Percentiles rank a stretch among this genome's conserved stretches.
phyloP scores from a whole-genome alignment of 92 coral and sea anemone genomes.

The Siderastrea radians region DNA sequence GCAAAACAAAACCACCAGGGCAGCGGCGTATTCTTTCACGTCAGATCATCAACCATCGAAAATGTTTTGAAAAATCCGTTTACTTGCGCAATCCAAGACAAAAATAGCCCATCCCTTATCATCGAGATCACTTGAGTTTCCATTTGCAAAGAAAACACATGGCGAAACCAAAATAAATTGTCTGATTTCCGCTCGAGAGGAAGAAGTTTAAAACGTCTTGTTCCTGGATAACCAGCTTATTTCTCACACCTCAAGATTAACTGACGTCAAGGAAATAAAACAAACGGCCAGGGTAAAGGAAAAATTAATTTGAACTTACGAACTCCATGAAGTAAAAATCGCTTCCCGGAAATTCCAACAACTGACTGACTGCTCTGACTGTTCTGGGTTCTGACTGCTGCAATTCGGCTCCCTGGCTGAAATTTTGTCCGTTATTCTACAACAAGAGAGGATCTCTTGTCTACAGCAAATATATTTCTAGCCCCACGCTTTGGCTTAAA shows the following conservation, averaged over 20 bases:
- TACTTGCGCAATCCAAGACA: too few relatives aligned
- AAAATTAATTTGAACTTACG: not conserved
- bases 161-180: not conserved
- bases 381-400: too few relatives aligned
- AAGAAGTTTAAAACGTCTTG: not conserved
- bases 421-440: too few relatives aligned
- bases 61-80: too few relatives aligned
- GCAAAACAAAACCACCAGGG: too few relatives aligned
- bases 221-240: not conserved
- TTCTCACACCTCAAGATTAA: not conserved
- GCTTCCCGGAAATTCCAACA: not conserved
- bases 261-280: constrained; percentile 18
- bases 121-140: not conserved
- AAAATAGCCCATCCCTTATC: too few relatives aligned
- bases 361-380: too few relatives aligned
- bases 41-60: too few relatives aligned
- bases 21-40: too few relatives aligned
- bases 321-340: too few relatives aligned
- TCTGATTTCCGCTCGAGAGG: not conserved
- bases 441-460: too few relatives aligned
- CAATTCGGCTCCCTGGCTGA: too few relatives aligned
- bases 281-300: not conserved
- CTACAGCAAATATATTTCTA: not conserved
- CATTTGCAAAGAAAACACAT: constrained; percentile 14
- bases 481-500: not conserved